Conservation (phyloP, 2,797 vertebrate species). For the Chrosomus eos region DNA sequence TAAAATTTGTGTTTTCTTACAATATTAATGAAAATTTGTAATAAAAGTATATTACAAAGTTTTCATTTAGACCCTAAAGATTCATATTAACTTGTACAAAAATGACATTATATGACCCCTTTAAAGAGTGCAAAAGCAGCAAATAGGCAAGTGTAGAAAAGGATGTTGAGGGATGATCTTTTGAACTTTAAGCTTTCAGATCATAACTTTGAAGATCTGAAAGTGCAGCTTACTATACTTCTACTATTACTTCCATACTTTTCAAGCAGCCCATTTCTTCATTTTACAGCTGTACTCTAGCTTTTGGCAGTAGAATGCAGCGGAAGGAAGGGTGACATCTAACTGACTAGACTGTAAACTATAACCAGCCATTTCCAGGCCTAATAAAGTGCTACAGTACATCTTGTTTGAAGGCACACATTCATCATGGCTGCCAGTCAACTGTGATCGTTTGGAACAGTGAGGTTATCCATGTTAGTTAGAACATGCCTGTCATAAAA, state of each 20-base stretch:
- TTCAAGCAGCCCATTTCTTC: neutral
- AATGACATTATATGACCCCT: too few species aligned
- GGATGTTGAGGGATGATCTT: conserved; percentile 1
- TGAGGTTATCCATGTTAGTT: neutral
- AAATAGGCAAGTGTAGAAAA: neutral
- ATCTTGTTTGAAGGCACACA: neutral
- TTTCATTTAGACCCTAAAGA: too few species aligned
- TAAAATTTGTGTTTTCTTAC: too few species aligned
- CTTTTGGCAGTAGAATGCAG: neutral
- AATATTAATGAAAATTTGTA: too few species aligned
- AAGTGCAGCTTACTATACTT: neutral
- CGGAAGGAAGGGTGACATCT: neutral
- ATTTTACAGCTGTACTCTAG: neutral
- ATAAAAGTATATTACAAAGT: too few species aligned
- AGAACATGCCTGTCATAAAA: conserved; percentile 28
- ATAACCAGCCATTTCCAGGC: neutral
- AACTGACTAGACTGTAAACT: neutral
- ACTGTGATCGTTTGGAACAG: neutral
- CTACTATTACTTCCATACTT: neutral
- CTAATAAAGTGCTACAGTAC: neutral
- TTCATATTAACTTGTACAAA: too few species aligned
- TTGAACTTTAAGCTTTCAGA: neutral
- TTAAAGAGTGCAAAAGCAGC: conserved; percentile 1
- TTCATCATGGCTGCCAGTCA: neutral
- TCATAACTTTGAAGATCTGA: neutral